Base-by-base conservation (phyloP, 2,888 invertebrate genomes). In the Stegophylla sp. region DNA sequence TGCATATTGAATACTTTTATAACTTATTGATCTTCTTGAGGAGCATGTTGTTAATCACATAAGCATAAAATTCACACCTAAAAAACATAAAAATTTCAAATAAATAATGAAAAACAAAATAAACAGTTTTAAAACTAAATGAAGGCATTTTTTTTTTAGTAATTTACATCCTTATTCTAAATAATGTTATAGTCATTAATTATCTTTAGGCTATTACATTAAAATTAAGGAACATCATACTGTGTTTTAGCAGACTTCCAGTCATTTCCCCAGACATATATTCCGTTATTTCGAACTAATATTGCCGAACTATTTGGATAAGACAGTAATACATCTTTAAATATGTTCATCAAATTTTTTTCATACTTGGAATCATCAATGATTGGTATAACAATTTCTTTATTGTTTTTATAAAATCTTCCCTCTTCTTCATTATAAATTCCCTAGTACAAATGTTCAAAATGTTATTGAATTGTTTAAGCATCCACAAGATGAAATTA, bases 311-410 rank as follows among this genome's bases (percentile, higher is more conserved):
- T 92, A 71, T 94, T 93, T 0, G 97, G 97, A 88, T 97, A 96
- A 83, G 91, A 88, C 79, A 88, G 85, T 85, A 98, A 90, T 0
- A 93, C 92, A 83, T 91, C 88, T 1, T 91, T 91, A 89, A 97
- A 90, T 82, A 92, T 90, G 15, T 92, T 92, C 82, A 91, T 92
- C 66, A 98, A 87, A 88, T 98, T 97, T 84, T 91, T 91, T 88
- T 98, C 98, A 84, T 93, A 93, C 0, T 95, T 94, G 10, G 97
- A 97, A 86, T 98, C 98, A 86, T 98, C 97, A 85, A 98, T 96
- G 23, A 98, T 98, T 0, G 98, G 98, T 0, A 98, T 94, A 0
- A 95, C 88, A 9, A 98, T 87, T 85, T 93, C 91, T 85, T 98
- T 98, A 86, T 97, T 94, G 86, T 95, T 98, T 71, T 93, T 90